Base-by-base conservation (phyloP, 2,113 vertebrate genomes). In the Cervus canadensis region DNA sequence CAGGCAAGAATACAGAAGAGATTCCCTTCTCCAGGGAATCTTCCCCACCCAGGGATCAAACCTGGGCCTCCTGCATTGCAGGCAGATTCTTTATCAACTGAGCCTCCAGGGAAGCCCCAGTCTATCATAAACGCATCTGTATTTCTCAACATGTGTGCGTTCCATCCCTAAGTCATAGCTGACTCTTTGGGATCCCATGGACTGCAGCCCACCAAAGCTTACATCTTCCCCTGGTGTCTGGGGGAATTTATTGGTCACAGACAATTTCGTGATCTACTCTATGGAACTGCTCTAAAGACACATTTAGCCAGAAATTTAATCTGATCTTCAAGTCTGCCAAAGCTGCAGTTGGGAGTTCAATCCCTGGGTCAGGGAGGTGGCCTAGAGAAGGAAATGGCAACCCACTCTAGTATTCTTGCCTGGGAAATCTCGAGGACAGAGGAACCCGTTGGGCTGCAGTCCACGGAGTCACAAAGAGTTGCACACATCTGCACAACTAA, bases 171-270 rank as follows among this genome's bases (percentile, higher is more conserved):
- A 40, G 67, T 74, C 21, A 74, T 40, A 40, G 19, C 67, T 25
- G 67, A 12, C 67, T 23, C 36, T 23, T 40, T 74, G 67, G 19
- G 36, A 25, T 40, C 36, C 67, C 1, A 3, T 13, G 67, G 11
- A 71, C 10, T 13, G 36, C 67, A 40, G 67, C 67, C 67, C 36
- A 74, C 36, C 36, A 13, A 36, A 21, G 19, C 67, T 74, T 40
- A 74, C 4, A 74, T 13, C n/a, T 33, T 79, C 19, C 4, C 2
- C 10, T 78, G 15, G 1, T 33, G 23, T 12, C 81, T 45, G 76
- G 13, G 33, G 14, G 12, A 23, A 14, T 16, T 25, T 2, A 74
- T 2, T 2, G 25, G 5, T 10, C 12, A 1, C 5, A 13, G 3
- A 11, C 14, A 48, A 14, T 23, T 54, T 19, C 54, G 6, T 40